Evolutionary conservation across 2,113 vertebrate species (phyloP).

Genomic region (Tragelaphus buxtoni): DNA sequence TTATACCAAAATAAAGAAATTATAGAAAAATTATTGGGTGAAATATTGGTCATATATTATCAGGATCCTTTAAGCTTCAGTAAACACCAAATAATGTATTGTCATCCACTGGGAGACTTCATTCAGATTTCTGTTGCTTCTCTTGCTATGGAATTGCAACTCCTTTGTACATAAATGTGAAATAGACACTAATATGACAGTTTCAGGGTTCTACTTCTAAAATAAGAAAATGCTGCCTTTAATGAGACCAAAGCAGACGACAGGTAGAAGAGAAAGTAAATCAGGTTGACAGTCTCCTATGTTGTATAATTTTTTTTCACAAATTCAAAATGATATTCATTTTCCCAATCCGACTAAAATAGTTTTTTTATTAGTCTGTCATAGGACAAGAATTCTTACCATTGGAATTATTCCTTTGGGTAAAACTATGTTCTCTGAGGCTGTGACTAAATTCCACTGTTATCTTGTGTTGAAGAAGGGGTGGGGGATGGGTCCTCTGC

Average conservation of each 20-base stretch:
- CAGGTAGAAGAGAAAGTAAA: background rate
- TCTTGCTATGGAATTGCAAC: background rate
- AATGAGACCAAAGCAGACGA: background rate
- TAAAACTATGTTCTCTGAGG: background rate
- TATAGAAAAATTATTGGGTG: conserved; percentile 10
- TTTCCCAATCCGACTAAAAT: background rate
- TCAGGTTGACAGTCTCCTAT: background rate
- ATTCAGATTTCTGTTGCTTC: background rate
- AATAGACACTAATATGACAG: background rate
- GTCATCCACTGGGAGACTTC: background rate
- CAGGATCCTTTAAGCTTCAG: background rate
- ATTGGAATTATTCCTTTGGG: background rate
- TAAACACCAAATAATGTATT: background rate
- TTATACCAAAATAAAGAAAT: background rate
- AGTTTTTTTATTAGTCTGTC: background rate
- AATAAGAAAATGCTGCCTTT: conserved; percentile 8
- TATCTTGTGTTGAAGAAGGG: background rate
- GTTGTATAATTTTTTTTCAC: background rate
- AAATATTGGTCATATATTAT: background rate
- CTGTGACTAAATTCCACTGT: background rate
- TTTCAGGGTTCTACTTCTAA: background rate
- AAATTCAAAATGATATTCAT: background rate
- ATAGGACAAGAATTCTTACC: background rate
- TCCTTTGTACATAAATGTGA: background rate
- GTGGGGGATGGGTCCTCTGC: background rate